Conservation (phyloP, 2,113 vertebrate genomes). For the Silurus asotus region DNA sequence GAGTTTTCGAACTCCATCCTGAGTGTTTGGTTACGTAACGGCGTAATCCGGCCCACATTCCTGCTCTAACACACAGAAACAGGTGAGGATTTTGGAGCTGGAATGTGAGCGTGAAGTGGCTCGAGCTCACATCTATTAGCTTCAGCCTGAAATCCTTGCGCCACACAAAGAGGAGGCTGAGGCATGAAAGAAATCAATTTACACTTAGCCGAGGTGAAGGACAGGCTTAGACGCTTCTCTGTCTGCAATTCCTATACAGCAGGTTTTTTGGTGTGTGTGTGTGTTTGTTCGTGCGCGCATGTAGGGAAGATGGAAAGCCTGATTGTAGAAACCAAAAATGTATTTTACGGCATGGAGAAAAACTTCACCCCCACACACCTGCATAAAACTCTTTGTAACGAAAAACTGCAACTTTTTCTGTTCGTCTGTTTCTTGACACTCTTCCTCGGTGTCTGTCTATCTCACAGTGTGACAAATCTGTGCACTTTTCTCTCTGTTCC, state of each 20-base stretch:
- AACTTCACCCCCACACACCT: background rate
- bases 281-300: background rate
- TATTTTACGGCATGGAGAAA: background rate
- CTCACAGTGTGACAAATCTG: background rate
- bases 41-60: conserved; percentile 25
- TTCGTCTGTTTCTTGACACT: background rate
- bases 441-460: too few relatives aligned
- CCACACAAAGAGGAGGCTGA: conserved; percentile 32
- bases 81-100: conserved; percentile 56
- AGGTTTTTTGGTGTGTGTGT: background rate
- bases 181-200: conserved; percentile 60
- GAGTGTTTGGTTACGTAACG: conserved; percentile 25
- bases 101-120: conserved; percentile 58
- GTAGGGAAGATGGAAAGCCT: conserved; percentile 54
- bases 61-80: conserved; percentile 39
- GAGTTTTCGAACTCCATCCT: background rate
- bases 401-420: background rate
- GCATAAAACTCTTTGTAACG: background rate
- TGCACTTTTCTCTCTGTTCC: background rate
- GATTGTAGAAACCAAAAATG: conserved; percentile 43
- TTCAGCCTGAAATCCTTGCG: conserved; percentile 54
- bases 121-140: conserved; percentile 61
- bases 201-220: conserved; percentile 57
- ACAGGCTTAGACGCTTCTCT: conserved; percentile 54
- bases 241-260: conserved; percentile 59